These are phyloP conservation scores for Phallusia fumigata DNA, from an alignment of 23 tunicate species.

Conservation along the genomic window DNA sequence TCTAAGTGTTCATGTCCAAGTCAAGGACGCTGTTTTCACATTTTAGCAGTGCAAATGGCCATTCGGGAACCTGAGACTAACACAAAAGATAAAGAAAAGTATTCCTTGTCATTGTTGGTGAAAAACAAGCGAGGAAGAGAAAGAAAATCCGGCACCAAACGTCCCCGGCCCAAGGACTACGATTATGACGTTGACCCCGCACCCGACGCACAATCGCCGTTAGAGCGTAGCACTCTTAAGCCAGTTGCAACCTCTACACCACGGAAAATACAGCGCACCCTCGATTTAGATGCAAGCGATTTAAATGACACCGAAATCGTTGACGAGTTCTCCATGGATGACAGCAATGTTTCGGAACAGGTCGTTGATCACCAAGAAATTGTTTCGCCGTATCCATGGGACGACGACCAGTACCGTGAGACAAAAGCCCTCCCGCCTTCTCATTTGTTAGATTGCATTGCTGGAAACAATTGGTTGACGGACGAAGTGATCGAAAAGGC, in stretches of 20 bases:
- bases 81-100: neutral
- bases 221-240: neutral
- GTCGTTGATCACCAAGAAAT: neutral
- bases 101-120: neutral
- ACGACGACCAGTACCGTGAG: neutral
- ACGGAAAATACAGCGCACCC: neutral
- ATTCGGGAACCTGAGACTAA: neutral
- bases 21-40: neutral
- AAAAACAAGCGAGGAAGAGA: neutral
- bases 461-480: neutral
- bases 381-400: constrained; percentile 2
- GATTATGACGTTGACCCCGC: constrained; percentile 11
- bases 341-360: too few species aligned
- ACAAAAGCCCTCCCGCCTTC: too few species aligned
- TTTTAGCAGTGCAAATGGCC: constrained; percentile 14
- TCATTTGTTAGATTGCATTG: neutral
- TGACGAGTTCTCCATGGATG: neutral
- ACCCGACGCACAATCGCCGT: neutral
- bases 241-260: neutral
- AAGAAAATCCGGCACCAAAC: neutral
- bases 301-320: neutral
- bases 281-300: neutral
- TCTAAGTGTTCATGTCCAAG: constrained; percentile 14
- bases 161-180: constrained; percentile 10
- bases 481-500: constrained; percentile 1